Conservation (phyloP, 2,888 invertebrate species). For the Argyresthia goedartella region DNA sequence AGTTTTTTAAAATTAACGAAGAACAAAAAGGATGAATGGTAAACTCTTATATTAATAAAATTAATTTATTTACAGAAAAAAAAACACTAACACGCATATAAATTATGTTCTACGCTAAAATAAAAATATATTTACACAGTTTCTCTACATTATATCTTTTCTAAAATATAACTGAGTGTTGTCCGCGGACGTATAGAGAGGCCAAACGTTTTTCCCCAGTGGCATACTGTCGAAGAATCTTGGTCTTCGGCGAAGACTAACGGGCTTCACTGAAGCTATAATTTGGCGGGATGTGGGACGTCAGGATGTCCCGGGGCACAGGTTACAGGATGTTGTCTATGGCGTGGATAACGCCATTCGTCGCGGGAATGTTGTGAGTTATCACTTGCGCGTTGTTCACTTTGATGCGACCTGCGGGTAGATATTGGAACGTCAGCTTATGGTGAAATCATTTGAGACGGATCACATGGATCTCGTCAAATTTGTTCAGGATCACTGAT, state of each 20-base stretch:
- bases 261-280: conserved; percentile 50
- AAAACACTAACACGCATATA: conserved; percentile 41
- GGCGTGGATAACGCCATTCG: conserved; percentile 90
- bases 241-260: not conserved
- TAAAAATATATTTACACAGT: conserved; percentile 49
- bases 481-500: no score
- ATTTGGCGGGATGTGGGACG: conserved; percentile 17
- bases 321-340: conserved; percentile 72
- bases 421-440: not conserved
- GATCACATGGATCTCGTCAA: no score
- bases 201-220: not conserved
- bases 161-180: not conserved
- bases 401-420: conserved; percentile 80
- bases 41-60: conserved; percentile 19
- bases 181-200: not conserved
- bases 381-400: conserved; percentile 86
- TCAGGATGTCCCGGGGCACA: conserved; percentile 14
- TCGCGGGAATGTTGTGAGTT: conserved; percentile 88
- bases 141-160: not conserved
- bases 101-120: conserved; percentile 55
- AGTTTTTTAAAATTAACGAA: no score
- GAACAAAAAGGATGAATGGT: not conserved
- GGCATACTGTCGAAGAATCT: not conserved
- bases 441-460: no score
- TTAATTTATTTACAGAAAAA: conserved; percentile 58